Percentiles rank a stretch among this genome's conserved stretches.
Evolutionary conservation across 2,113 vertebrate genomes (phyloP).

Genomic region (Chrysochloris asiatica): DNA sequence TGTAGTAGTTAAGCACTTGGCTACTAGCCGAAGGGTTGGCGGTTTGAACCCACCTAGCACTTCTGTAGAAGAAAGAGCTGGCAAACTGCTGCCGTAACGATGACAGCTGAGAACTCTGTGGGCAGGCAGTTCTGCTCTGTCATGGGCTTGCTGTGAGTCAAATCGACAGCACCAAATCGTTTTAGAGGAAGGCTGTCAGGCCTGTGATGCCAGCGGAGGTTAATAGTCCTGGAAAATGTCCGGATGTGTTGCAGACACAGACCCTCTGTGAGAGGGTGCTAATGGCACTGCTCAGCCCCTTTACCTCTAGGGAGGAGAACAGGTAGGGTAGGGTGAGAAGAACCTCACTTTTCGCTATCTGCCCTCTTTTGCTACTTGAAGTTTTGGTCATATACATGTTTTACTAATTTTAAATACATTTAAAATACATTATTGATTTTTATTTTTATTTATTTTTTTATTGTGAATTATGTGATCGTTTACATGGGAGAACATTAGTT

Average conservation of each 20-base stretch:
- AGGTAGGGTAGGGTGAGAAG: neutral
- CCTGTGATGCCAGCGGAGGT: neutral
- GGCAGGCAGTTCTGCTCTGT: neutral
- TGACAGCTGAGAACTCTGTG: neutral
- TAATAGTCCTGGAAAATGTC: neutral
- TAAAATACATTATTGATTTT: slow-evolving; percentile 11
- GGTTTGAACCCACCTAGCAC: neutral
- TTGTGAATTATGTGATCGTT: too few species aligned
- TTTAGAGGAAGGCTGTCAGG: neutral
- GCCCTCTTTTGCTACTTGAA: neutral
- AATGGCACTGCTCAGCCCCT: neutral
- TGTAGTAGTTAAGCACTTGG: neutral
- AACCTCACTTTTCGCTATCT: neutral
- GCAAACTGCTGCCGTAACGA: neutral
- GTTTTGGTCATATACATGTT: neutral
- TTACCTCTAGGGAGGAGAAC: neutral
- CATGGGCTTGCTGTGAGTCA: too few species aligned
- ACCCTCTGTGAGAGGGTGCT: neutral
- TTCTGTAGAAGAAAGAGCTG: neutral
- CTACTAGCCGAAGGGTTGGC: neutral
- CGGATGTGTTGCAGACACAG: neutral
- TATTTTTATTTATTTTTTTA: too few species aligned
- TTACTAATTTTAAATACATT: slow-evolving; percentile 33
- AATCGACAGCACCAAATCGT: neutral
- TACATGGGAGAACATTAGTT: too few species aligned